Conservation (phyloP, 2,797 vertebrate species). For the Taeniopygia guttata region DNA sequence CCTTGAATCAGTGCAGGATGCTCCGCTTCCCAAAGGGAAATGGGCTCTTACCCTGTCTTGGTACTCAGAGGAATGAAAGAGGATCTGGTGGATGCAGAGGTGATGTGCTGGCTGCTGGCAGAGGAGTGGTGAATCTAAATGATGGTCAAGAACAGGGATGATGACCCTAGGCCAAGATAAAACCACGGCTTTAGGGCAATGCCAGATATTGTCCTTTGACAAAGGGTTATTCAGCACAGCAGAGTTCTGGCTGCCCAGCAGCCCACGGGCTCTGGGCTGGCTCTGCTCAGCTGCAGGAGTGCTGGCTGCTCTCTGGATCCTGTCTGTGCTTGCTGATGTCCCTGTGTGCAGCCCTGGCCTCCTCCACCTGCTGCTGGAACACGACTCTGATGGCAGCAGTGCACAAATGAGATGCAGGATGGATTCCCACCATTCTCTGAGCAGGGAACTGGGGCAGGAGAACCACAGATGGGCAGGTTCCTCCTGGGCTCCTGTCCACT, state of each 20-base stretch:
- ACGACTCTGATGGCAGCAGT: neutral
- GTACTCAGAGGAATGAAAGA: neutral
- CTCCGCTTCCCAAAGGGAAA: neutral
- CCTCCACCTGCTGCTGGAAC: neutral
- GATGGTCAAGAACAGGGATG: neutral
- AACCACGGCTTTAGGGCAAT: neutral
- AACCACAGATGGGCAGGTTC: neutral
- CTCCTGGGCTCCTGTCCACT: slow-evolving; percentile 13
- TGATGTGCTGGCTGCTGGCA: neutral
- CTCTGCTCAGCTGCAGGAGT: neutral
- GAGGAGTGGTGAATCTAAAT: neutral
- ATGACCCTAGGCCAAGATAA: neutral
- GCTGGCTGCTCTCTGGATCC: neutral
- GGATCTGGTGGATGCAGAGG: neutral
- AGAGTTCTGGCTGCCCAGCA: neutral
- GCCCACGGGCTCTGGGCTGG: neutral
- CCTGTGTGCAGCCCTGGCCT: neutral
- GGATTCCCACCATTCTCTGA: fast-evolving
- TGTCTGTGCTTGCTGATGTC: neutral
- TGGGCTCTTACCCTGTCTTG: fast-evolving
- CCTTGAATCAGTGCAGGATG: neutral
- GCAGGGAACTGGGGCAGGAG: neutral
- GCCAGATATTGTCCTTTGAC: neutral
- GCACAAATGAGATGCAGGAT: neutral
- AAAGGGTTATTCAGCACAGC: neutral